Base-by-base conservation (phyloP, 2,797 vertebrate genomes). In the Chanos chanos region DNA sequence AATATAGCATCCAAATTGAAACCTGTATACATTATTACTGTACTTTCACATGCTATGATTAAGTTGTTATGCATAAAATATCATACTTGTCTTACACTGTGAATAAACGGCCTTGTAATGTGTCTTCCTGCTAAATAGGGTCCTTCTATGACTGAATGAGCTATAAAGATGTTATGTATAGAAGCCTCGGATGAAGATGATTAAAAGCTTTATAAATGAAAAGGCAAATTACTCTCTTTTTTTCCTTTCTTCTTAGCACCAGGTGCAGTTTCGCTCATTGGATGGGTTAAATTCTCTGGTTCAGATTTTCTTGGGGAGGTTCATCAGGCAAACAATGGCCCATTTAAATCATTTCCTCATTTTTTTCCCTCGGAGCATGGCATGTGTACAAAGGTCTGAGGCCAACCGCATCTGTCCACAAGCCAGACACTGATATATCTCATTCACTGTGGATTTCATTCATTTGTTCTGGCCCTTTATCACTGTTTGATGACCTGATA, bases 331-430 rank as follows among this genome's bases (percentile, higher is more conserved):
- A 79, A 90, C 89, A 89, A 91, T 83, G 72, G 68, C 74, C 41
- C 80, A 85, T 86, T 90, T 89, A 84, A 89, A 91, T 91, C 88
- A 90, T 89, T 89, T 77, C 77, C 81, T 85, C 84, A 88, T 91
- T 91, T 90, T 87, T 90, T 85, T 86, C 82, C 81, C 78, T 70
- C 75, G 72, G 83, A 64, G 59, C 66, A 64, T 90, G 88, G 89
- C 89, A 90, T 87, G 83, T 81, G 85, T 83, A 89, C 85, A 89
- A 90, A 88, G 87, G 87, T 87, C 84, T 75, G 79, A 79, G 81
- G 76, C 87, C 87, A 86, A 85, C 85, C 81, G 79, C 87, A 89
- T 89, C 89, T 90, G 89, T 83, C 85, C 78, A 84, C 84, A 82
- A 87, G 86, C 81, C 80, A 83, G 82, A 85, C 85, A 86, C 60